Evolutionary conservation across 1,140 invertebrate species (phyloP).

Genomic region (Cyrtorhinus lividipennis): DNA sequence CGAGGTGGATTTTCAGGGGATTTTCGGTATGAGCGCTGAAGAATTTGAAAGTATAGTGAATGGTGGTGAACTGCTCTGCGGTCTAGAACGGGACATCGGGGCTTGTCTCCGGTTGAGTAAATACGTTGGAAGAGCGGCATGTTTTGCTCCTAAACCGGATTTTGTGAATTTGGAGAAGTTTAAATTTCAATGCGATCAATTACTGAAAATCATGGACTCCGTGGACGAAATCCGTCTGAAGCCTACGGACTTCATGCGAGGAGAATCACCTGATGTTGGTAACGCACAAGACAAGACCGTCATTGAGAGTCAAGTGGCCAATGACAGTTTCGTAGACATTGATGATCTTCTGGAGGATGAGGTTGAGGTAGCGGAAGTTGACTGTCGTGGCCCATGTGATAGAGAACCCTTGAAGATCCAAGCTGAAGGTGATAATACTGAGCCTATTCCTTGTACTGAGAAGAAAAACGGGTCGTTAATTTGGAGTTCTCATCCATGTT

Average conservation of each 20-base stretch:
- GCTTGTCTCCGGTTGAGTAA: neutral
- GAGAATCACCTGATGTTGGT: neutral
- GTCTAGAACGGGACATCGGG: neutral
- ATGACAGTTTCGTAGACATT: conserved; percentile 14
- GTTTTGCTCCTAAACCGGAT: neutral
- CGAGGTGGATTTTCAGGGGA: neutral
- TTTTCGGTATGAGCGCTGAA: neutral
- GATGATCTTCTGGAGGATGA: conserved; percentile 17
- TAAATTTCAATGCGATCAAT: neutral
- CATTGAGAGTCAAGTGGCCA: neutral
- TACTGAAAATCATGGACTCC: neutral
- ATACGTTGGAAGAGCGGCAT: neutral
- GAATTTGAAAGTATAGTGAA: neutral
- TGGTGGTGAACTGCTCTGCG: neutral
- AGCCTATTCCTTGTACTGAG: neutral
- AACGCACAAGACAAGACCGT: no score
- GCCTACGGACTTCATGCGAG: neutral
- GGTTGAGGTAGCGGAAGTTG: neutral
- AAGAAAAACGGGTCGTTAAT: neutral
- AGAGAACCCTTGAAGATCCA: neutral
- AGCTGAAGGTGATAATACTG: neutral
- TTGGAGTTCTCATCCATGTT: neutral
- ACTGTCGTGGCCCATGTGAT: neutral
- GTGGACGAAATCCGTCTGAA: neutral
- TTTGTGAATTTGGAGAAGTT: neutral